Conservation (phyloP, 2,797 vertebrate genomes). For the Sus cebifrons region DNA sequence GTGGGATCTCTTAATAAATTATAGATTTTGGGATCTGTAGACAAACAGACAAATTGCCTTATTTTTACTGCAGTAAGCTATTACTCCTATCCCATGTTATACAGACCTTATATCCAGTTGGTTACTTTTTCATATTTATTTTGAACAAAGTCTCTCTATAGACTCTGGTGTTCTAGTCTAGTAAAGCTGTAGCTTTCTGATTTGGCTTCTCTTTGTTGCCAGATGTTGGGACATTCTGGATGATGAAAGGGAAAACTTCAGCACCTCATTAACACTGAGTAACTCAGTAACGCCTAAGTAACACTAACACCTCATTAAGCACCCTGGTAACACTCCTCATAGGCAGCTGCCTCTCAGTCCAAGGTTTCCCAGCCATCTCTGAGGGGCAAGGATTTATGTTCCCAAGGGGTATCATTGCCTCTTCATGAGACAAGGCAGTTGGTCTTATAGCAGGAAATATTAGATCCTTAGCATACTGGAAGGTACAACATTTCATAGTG, state of each 20-base stretch:
- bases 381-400: too few species aligned
- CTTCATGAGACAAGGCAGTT: too few species aligned
- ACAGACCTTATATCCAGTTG: neutral
- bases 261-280: neutral
- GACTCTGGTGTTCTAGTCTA: neutral
- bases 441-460: too few species aligned
- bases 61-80: neutral
- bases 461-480: too few species aligned
- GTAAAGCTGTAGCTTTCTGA: neutral
- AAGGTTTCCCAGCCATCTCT: neutral
- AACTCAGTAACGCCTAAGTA: too few species aligned
- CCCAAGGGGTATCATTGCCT: too few species aligned
- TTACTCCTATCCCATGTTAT: neutral
- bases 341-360: neutral
- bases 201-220: neutral
- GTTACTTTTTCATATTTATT: neutral
- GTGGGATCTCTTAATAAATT: neutral
- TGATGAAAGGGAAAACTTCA: neutral
- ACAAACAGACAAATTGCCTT: neutral
- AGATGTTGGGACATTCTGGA: neutral
- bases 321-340: neutral
- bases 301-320: too few species aligned
- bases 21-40: neutral
- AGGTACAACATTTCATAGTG: too few species aligned
- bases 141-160: neutral